These are phyloP conservation scores for Heliconius cydno DNA, from an alignment of 2,888 invertebrate species.

Conservation along the genomic window DNA sequence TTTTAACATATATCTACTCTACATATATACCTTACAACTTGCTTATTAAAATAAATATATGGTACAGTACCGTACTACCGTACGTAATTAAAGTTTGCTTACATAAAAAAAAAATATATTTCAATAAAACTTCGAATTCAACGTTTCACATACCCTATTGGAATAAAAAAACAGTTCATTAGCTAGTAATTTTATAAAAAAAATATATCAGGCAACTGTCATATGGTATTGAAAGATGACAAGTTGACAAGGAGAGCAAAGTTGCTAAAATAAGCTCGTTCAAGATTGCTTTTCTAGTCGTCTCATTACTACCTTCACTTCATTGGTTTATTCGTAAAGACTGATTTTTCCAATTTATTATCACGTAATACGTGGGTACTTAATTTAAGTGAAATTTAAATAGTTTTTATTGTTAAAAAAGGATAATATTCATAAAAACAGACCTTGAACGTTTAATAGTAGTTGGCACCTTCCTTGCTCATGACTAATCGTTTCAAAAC, in stretches of 20 bases:
- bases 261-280: conserved; percentile 28
- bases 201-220: neutral
- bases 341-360: conserved; percentile 34
- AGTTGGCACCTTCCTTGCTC: conserved; percentile 22
- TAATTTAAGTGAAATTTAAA: conserved; percentile 25
- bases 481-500: conserved; percentile 49
- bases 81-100: neutral
- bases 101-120: neutral
- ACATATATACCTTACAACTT: too few species aligned
- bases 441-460: conserved; percentile 1
- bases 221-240: conserved; percentile 11
- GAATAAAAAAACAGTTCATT: neutral
- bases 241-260: conserved; percentile 21
- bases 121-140: too few species aligned
- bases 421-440: conserved; percentile 11
- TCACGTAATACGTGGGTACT: conserved; percentile 36
- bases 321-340: conserved; percentile 31
- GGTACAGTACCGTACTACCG: too few species aligned
- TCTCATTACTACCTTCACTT: conserved; percentile 25
- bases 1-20: too few species aligned
- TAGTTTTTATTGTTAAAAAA: conserved; percentile 10
- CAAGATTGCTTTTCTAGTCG: conserved; percentile 20
- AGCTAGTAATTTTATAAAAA: neutral
- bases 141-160: neutral
- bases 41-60: too few species aligned